Evolutionary conservation across 1,140 invertebrate species (phyloP).

Genomic region (Pseudomyrmex gracilis): DNA sequence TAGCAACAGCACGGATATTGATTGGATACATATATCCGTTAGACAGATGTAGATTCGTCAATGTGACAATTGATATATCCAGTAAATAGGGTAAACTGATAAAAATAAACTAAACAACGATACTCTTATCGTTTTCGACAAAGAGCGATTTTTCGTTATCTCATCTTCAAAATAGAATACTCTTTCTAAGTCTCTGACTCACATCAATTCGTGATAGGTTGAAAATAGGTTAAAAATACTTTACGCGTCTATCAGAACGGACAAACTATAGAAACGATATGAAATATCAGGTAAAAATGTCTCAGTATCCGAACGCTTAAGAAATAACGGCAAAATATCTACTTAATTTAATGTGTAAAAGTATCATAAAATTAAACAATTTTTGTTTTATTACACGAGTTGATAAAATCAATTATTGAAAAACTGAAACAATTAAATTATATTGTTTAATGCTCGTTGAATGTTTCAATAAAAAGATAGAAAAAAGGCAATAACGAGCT

Average conservation of each 20-base stretch:
- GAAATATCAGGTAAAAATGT: too few species aligned
- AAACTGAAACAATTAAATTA: too few species aligned
- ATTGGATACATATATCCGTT: conserved; percentile 10
- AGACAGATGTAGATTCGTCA: background rate
- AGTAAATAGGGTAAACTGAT: background rate
- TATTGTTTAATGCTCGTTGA: too few species aligned
- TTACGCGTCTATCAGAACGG: background rate
- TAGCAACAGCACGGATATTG: conserved; percentile 6
- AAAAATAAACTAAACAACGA: background rate
- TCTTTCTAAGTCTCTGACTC: background rate
- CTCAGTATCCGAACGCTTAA: too few species aligned
- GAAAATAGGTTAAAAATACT: conserved; percentile 25
- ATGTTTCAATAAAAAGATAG: too few species aligned
- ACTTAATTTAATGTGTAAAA: too few species aligned
- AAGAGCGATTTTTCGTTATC: background rate
- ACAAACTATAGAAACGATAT: too few species aligned
- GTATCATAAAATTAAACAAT: too few species aligned
- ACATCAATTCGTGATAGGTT: background rate
- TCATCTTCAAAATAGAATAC: background rate
- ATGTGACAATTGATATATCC: background rate
- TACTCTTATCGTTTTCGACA: background rate
- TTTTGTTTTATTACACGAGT: too few species aligned
- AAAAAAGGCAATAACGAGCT: too few species aligned
- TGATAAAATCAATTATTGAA: too few species aligned
- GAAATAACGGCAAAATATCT: too few species aligned